phyloP scores from a whole-genome alignment of 2,113 vertebrate genomes.

The Edolisoma coerulescens region DNA sequence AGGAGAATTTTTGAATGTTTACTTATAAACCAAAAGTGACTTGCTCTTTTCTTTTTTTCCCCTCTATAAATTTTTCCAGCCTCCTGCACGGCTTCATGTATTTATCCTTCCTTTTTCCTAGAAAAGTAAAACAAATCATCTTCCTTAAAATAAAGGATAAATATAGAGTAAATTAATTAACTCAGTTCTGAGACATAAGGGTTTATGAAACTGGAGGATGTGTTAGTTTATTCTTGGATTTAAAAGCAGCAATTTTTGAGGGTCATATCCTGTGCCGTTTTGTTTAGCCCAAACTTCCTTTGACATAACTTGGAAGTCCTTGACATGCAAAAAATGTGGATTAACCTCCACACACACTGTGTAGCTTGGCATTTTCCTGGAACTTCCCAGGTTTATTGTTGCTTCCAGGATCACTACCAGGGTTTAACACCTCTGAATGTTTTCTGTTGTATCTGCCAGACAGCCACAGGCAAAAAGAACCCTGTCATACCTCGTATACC shows the following conservation, averaged over 20 bases:
- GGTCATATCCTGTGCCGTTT: slow-evolving; percentile 22
- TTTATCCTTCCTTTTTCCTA: not conserved
- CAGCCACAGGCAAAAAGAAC: not conserved
- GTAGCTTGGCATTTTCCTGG: not conserved
- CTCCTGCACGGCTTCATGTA: not conserved
- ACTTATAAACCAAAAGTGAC: not conserved
- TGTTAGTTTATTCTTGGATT: slow-evolving; percentile 2
- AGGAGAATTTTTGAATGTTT: not conserved
- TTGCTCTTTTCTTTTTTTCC: not conserved
- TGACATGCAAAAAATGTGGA: not conserved
- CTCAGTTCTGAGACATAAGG: not conserved
- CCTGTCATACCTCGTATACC: not conserved
- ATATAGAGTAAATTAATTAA: slow-evolving; percentile 1
- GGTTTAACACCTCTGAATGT: not conserved
- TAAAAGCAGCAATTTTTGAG: not conserved
- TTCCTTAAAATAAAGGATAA: not conserved
- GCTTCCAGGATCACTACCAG: not conserved
- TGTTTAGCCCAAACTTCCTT: not conserved
- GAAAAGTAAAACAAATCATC: not conserved
- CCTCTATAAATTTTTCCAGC: not conserved
- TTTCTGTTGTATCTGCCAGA: not conserved
- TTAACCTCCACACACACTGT: not conserved
- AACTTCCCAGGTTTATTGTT: not conserved
- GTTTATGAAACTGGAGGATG: not conserved
- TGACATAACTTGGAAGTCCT: not conserved